Evolutionary conservation across 2,797 vertebrate genomes (phyloP), one percentile per base, ranked within the genome.

Genomic region (Trematomus bernacchii): DNA sequence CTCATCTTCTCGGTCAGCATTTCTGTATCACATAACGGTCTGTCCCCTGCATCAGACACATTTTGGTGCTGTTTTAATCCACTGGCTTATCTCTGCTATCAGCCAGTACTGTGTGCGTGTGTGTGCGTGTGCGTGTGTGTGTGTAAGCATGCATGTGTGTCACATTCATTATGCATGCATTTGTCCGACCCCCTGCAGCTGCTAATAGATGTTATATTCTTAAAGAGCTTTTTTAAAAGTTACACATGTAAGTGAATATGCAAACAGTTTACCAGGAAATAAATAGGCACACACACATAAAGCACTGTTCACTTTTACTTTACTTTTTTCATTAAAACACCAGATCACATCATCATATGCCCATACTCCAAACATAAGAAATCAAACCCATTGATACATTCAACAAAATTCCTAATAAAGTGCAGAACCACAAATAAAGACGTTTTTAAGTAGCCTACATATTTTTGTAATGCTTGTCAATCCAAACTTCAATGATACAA

Each of bases 11-110:
- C 84, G 80, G 76, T 91, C 91, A 92, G 89, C 85, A 33, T 77
- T 85, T 85, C 64, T 37, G 16, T 50, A 67, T 92, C 91, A 89
- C 80, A 73, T 90, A 91, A 92, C 83, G 57, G 87, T 87, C 79
- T 86, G 85, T 83, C 80, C 77, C 64, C 76, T 48, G 19, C 79
- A 89, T 84, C 83, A 77, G 66, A 83, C 65, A 79, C 73, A 81
- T 85, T 77, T 77, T 77, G 46, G 66, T 84, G 66, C 77, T 50
- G 72, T 72, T 89, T 89, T 88, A 91, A 91, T 93, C 87, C 77
- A 71, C 54, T 43, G 71, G 85, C 15, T 88, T 80, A 88, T 84
- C 87, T 86, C 61, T 79, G 71, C 73, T 80, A 59, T 73, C 57
- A 72, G 43, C 51, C 73, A 61, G 70, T 15, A 10, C 43, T 48